Base-by-base conservation (phyloP, 2,797 vertebrate species). In the Sphenodon punctatus region DNA sequence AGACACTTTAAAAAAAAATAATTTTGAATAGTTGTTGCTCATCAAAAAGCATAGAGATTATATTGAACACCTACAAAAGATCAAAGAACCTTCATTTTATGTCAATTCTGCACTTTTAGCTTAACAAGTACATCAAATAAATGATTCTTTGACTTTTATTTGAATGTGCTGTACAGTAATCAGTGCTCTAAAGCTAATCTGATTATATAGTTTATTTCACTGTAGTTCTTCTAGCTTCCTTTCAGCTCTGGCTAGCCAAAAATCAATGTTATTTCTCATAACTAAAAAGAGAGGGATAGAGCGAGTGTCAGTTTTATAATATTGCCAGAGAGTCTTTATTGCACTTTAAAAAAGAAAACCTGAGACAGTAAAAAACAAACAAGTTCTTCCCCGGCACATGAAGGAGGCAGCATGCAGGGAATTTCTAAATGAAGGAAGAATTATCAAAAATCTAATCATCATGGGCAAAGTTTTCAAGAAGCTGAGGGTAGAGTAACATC, bases 51-150 rank as follows among this genome's bases (percentile, higher is more conserved):
- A 85, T 34, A 70, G 75, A 64, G 55, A 77, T 15, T 64, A 55
- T 75, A 85, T 76, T 89, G 84, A 81, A 92, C 82, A 90, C 76
- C 82, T 91, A 84, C 72, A 91, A 79, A 87, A 89, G 78, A 92
- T 91, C 80, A 92, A 93, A 92, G 76, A 87, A 63, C 41, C 87
- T 91, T 84, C 53, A 87, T 74, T 87, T 89, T 92, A 68, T 89
- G 76, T 84, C 58, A 59, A 78, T 86, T 87, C 60, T 76, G 89
- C 85, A 75, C 75, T 93, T 92, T 91, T 87, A 88, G 55, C 49
- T 80, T 84, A 92, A 90, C 79, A 83, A 89, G n/a, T 76, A 12
- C 45, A 88, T 82, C 73, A 70, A 69, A 67, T 76, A 79, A 81
- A 76, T 80, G 56, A 80, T 85, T 91, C 74, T 53, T 80, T 80